phyloP scores from a whole-genome alignment of 37 sponge, comb jelly and placozoan genomes.

The Amphimedon queenslandica region DNA sequence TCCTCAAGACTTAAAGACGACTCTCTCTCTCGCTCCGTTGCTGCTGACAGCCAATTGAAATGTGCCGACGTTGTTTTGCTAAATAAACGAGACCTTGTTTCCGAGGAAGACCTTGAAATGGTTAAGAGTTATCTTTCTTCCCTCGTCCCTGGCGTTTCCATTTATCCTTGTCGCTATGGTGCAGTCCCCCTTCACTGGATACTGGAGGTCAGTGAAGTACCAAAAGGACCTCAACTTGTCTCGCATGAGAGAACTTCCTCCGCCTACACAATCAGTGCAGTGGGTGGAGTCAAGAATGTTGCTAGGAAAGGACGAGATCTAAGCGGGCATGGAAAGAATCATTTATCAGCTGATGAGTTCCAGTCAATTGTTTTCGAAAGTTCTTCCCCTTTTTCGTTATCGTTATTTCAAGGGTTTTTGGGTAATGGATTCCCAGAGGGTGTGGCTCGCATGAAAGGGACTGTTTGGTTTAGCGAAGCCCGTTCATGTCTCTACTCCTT shows the following conservation, averaged over 20 bases:
- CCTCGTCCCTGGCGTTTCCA: constrained; percentile 43
- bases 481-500: constrained; percentile 47
- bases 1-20: constrained; percentile 23
- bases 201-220: constrained; percentile 63
- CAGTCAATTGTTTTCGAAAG: constrained; percentile 44
- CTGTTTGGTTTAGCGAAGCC: constrained; percentile 59
- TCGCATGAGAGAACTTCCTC: constrained; percentile 45
- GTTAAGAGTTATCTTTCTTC: constrained; percentile 32
- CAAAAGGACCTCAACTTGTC: constrained; percentile 19
- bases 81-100: constrained; percentile 64
- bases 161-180: constrained; percentile 37
- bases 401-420: constrained; percentile 44
- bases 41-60: constrained; percentile 55
- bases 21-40: constrained; percentile 10
- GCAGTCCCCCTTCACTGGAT: constrained; percentile 58
- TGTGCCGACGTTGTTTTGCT: constrained; percentile 75
- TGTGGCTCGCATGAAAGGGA: constrained; percentile 54
- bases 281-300: constrained; percentile 40
- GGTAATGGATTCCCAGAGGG: constrained; percentile 33
- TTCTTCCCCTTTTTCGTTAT: constrained; percentile 28
- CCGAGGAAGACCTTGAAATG: constrained; percentile 30
- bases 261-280: constrained; percentile 38
- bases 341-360: constrained; percentile 55
- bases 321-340: background rate
- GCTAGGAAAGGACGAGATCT: constrained; percentile 17